Evolutionary conservation across 2,113 vertebrate genomes (phyloP), one percentile per base, ranked within the genome.

Genomic region (Alligator sinensis): DNA sequence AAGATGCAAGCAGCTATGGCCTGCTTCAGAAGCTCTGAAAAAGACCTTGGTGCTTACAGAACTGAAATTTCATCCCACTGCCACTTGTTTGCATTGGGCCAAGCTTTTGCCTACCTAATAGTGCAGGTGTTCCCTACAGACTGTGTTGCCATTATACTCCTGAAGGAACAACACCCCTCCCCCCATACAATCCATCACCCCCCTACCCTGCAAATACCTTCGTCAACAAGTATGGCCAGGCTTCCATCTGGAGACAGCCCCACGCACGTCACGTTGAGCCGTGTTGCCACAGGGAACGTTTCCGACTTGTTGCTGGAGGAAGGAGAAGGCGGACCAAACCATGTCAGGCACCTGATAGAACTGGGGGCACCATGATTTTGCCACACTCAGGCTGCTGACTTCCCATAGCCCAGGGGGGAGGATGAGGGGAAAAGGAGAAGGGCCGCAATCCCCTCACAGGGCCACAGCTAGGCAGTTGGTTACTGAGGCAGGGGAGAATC

Each of bases 161-260:
- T 84, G 16, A 66, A 15, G 82, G 78, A 91, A 18, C 2, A 72
- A 59, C 47, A 55, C 0, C 0, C 7, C 19, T 76, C 8, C 14
- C 47, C 47, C n/a, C 30, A 47, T 47, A 47, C 47, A 47, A 47
- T 47, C 47, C 47, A 47, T 47, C 47, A 47, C 47, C 47, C 47
- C 47, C 47, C 47, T 47, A 47, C 47, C 47, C 4, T 2, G 5
- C 9, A 18, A 72, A 64, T 96, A 99, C 99, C 99, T 99, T 99
- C 99, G 89, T 99, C 99, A 3, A 99, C 96, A 0, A 99, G 86
- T 47, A 99, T 97, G 17, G 99, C 99, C 18, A 99, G 96, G 72
- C 93, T 98, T 79, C 99, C 99, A 34, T 99, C 98, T 0, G 99
- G 99, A 82, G 99, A 99, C 47, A 99, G 97, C 22, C 98, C 99